phyloP scores from a whole-genome alignment of 2,113 vertebrate species.

The Vulpes vulpes region DNA sequence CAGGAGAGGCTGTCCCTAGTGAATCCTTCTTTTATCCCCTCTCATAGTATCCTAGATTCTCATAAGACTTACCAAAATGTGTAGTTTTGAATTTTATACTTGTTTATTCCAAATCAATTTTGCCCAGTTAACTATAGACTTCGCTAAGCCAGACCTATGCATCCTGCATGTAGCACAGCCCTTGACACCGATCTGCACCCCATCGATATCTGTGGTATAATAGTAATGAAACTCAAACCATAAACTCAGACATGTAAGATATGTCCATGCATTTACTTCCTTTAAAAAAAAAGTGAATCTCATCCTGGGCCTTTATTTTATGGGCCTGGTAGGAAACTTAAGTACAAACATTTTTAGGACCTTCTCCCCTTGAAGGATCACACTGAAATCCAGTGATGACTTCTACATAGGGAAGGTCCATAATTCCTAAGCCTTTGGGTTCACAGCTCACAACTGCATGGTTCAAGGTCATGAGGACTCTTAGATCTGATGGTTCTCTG shows the following conservation, averaged over 20 bases:
- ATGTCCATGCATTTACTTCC: neutral
- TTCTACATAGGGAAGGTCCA: neutral
- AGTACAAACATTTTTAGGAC: neutral
- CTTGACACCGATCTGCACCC: neutral
- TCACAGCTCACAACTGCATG: neutral
- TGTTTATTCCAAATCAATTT: neutral
- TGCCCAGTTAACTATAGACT: neutral
- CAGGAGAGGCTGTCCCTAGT: neutral
- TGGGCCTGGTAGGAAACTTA: neutral
- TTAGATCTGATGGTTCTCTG: neutral
- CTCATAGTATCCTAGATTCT: neutral
- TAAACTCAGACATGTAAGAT: neutral
- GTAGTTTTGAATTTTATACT: neutral
- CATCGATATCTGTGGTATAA: fast-evolving
- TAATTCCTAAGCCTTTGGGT: neutral
- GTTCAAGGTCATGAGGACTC: neutral
- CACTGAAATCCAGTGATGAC: neutral
- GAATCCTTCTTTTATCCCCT: neutral
- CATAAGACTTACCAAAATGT: neutral
- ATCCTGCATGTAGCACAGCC: neutral
- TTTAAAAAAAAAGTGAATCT: neutral
- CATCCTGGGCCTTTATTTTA: neutral
- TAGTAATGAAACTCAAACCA: neutral
- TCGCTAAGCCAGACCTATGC: neutral
- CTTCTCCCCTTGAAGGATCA: neutral